Evolutionary conservation across 2,888 invertebrate species (phyloP).

Genomic region (Ferdinandea cuprea): DNA sequence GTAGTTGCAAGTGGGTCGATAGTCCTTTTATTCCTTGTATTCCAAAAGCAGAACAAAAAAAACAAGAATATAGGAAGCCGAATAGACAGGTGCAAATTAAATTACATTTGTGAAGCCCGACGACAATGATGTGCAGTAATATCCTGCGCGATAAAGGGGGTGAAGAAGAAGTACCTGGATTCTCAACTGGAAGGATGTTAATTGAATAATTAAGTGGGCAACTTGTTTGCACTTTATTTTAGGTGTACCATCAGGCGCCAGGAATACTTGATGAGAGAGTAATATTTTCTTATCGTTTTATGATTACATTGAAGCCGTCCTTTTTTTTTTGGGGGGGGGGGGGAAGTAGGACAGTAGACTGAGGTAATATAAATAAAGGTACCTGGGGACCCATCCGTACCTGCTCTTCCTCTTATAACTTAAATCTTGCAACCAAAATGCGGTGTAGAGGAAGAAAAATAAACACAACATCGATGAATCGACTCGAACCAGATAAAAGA

Average conservation of each 20-base stretch:
- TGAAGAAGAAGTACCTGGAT: too few relatives aligned
- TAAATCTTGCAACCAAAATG: too few relatives aligned
- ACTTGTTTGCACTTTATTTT: conserved; percentile 13
- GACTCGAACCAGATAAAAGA: too few relatives aligned
- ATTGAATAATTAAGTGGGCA: conserved; percentile 9
- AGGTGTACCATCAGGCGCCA: too few relatives aligned
- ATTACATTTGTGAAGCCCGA: not conserved
- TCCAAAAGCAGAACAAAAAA: conserved; percentile 3
- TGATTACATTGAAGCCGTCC: not conserved
- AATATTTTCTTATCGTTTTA: not conserved
- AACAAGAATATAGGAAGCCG: not conserved
- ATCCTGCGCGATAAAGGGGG: not conserved
- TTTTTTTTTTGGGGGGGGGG: not conserved
- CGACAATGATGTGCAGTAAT: conserved; percentile 2
- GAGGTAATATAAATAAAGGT: too few relatives aligned
- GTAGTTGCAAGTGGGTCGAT: not conserved
- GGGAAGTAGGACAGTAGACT: not conserved
- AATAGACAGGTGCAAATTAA: conserved; percentile 11
- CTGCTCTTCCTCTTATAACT: too few relatives aligned
- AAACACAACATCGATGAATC: too few relatives aligned
- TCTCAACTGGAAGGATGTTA: not conserved
- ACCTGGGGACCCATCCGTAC: too few relatives aligned
- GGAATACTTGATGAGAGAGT: not conserved
- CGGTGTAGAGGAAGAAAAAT: too few relatives aligned
- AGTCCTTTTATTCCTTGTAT: not conserved